These are phyloP conservation scores for Hemibagrus wyckioides DNA, from an alignment of 2,113 vertebrate genomes.

Conservation along the genomic window DNA sequence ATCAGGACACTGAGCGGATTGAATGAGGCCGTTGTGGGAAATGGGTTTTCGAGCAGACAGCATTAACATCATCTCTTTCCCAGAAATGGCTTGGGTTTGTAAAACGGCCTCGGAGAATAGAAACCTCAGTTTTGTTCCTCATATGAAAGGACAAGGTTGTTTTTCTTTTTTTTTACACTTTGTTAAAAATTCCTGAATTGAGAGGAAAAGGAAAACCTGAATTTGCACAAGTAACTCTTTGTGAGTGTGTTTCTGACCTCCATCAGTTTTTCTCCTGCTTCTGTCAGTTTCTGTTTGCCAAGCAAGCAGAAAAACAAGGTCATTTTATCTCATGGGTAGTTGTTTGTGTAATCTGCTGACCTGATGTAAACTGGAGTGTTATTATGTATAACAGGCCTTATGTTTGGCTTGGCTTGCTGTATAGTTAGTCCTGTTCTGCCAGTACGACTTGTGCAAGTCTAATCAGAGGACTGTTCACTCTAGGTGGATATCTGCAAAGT, in stretches of 20 bases:
- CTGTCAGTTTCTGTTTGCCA: conserved; percentile 27
- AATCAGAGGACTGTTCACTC: neutral
- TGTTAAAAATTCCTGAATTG: neutral
- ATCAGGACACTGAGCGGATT: neutral
- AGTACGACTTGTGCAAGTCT: neutral
- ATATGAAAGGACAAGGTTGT: neutral
- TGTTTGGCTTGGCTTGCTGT: conserved; percentile 9
- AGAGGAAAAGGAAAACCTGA: neutral
- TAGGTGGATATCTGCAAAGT: conserved; percentile 5
- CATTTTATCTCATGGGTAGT: conserved; percentile 28
- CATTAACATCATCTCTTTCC: neutral
- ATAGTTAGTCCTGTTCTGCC: neutral
- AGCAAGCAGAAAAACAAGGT: conserved; percentile 37
- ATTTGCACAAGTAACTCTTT: neutral
- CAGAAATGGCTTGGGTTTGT: neutral
- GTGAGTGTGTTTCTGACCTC: neutral
- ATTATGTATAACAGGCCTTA: neutral
- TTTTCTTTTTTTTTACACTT: neutral
- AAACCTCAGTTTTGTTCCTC: neutral
- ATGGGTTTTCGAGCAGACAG: neutral
- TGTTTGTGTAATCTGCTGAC: conserved; percentile 31
- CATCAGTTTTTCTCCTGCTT: neutral
- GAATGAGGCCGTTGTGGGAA: neutral
- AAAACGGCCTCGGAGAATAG: neutral
- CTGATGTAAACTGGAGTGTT: conserved; percentile 6